A percentile compares a stretch with the other conserved stretches of the same genome.
Evolutionary conservation across 2,113 vertebrate genomes (phyloP).

Genomic region (Hepsetus odoe): DNA sequence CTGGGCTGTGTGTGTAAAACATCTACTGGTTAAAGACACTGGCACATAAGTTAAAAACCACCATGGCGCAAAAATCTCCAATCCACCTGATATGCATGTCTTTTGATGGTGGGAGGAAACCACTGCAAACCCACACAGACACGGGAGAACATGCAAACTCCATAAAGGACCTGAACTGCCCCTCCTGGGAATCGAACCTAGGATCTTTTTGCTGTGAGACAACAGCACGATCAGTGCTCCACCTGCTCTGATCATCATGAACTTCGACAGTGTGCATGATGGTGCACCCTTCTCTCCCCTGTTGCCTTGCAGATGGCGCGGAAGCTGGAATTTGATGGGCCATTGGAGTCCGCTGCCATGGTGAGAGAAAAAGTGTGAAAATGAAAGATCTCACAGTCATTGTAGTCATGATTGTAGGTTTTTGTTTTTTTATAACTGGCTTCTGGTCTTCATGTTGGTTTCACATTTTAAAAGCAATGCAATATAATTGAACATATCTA

Average conservation of each 20-base stretch:
- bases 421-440: too few relatives aligned
- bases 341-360: neutral
- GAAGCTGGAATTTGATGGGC: conserved; percentile 26
- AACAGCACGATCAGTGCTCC: conserved; percentile 26
- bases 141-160: too few relatives aligned
- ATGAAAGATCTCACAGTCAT: conserved; percentile 11
- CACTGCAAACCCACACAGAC: too few relatives aligned
- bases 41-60: neutral
- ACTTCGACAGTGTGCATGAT: conserved; percentile 9
- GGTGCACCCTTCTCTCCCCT: neutral
- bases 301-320: conserved; percentile 23
- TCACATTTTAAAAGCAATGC: too few relatives aligned
- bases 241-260: conserved; percentile 45
- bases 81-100: neutral
- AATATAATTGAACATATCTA: too few relatives aligned
- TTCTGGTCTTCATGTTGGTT: too few relatives aligned
- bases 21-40: neutral
- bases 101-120: too few relatives aligned
- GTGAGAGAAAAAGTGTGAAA: conserved; percentile 14
- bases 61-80: neutral
- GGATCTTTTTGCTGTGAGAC: neutral
- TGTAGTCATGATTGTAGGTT: too few relatives aligned
- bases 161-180: too few relatives aligned
- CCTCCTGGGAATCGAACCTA: too few relatives aligned
- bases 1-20: neutral